A percentile compares a stretch with the other conserved stretches of the same genome.
Evolutionary conservation across 2,888 invertebrate species (phyloP).

Genomic region (Phengaris arion): DNA sequence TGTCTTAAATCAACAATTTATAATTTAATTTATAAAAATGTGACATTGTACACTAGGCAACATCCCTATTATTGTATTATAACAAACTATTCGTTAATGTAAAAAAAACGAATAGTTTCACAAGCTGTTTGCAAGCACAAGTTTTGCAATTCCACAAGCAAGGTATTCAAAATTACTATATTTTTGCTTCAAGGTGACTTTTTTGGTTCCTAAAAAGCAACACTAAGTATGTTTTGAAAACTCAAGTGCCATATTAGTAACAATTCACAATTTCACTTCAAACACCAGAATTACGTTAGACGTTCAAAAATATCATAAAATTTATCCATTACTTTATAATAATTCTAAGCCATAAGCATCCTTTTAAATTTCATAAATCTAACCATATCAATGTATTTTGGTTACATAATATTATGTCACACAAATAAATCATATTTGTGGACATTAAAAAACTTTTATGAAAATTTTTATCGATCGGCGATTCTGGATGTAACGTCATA

Average conservation of each 20-base stretch:
- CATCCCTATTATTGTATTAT: not conserved
- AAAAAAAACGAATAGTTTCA: no score
- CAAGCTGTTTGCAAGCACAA: no score
- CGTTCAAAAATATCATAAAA: not conserved
- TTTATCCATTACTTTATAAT: not conserved
- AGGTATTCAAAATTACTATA: not conserved
- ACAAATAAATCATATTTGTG: not conserved
- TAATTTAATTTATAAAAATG: no score
- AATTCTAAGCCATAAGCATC: not conserved
- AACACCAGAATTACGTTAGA: not conserved
- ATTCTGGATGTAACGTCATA: not conserved
- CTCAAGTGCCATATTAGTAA: not conserved
- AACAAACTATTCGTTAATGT: not conserved
- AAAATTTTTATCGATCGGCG: not conserved
- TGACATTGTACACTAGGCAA: no score
- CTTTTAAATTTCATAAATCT: not conserved
- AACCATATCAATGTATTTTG: not conserved
- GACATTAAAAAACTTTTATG: not conserved
- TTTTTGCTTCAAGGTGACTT: not conserved
- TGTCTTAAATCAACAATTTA: no score
- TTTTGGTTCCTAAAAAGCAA: not conserved
- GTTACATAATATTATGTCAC: not conserved
- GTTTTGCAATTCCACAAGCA: no score
- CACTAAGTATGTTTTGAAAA: no score
- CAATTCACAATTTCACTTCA: not conserved